Evolutionary conservation across 2,113 vertebrate species (phyloP).

Genomic region (Aplodontia rufa): DNA sequence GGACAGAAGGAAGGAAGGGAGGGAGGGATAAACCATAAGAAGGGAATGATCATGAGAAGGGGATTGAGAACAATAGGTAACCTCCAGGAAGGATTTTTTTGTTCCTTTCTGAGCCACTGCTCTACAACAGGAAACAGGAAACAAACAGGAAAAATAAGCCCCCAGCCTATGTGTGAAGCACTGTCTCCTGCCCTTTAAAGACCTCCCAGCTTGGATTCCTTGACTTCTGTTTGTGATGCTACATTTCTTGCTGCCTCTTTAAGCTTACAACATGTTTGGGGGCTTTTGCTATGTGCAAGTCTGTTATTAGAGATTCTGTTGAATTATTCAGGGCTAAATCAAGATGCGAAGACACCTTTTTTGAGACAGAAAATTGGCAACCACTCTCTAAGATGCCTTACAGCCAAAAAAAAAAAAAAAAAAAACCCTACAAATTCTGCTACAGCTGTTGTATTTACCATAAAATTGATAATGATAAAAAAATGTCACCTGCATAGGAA

Average conservation of each 20-base stretch:
- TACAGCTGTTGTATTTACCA: slow-evolving; percentile 82
- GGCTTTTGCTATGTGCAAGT: slow-evolving; percentile 75
- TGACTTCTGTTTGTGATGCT: slow-evolving; percentile 37
- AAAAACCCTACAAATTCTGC: slow-evolving; percentile 56
- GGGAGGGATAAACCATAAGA: background rate
- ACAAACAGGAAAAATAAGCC: slow-evolving; percentile 51
- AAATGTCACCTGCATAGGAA: slow-evolving; percentile 73
- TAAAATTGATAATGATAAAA: slow-evolving; percentile 73
- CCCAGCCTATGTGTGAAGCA: background rate
- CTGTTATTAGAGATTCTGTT: slow-evolving; percentile 85
- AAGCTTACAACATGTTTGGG: slow-evolving; percentile 72
- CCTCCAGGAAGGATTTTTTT: slow-evolving; percentile 33
- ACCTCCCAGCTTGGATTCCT: slow-evolving; percentile 5
- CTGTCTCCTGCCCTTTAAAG: slow-evolving; percentile 52
- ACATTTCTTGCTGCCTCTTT: slow-evolving; percentile 78
- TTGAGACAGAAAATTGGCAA: slow-evolving; percentile 86
- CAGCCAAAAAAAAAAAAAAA: slow-evolving; percentile 77
- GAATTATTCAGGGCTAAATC: slow-evolving; percentile 90
- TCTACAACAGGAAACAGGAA: slow-evolving; percentile 25
- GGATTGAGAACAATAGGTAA: background rate
- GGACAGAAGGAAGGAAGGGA: background rate
- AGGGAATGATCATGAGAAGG: slow-evolving; percentile 13
- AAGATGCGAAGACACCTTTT: slow-evolving; percentile 88
- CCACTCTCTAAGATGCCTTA: slow-evolving; percentile 82
- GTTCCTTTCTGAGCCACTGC: slow-evolving; percentile 31